Evolutionary conservation across 2,113 vertebrate species (phyloP), one percentile per base, ranked within the genome.

Genomic region (Pleuronectes platessa): DNA sequence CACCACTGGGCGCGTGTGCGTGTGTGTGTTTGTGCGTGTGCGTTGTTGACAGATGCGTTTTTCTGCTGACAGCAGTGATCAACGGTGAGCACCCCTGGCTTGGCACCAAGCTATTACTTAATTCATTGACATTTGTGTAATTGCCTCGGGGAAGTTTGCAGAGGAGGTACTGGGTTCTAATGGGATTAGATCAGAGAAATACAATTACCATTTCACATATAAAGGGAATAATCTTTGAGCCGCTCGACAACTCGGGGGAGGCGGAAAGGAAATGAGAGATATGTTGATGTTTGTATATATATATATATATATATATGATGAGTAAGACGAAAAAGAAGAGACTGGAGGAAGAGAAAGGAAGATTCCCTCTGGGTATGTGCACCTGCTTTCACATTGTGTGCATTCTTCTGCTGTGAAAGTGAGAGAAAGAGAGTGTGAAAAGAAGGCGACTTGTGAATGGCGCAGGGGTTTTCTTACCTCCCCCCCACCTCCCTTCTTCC

Each of bases 111-210:
- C 89, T 93, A 93, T 92, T 94, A 93, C 92, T 94, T 93, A 94
- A 94, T 94, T 94, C 92, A 93, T 90, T 94, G 92, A 93, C 92
- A 93, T 95, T 94, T 78, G 88, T 88, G 91, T 94, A 93, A 94
- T 94, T 94, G 91, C 91, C 92, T 93, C 58, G 40, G 91, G 90
- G 83, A 87, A 88, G 89, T 92, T 92, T 91, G 85, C 88, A 83
- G 74, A 86, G 87, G 78, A 92, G 87, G 86, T 79, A 79, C 62
- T 31, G 82, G 82, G 81, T 89, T 86, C 92, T 93, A 93, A 92
- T 91, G 90, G 90, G 92, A 93, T 93, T 93, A 92, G 90, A 93
- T 94, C 92, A 90, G 79, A 93, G 89, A 93, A 93, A 93, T 90
- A 94, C 88, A 91, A 93, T 93, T 92, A 93, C 88, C 81, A 93